Base-by-base conservation (phyloP, 2,888 invertebrate species). In the Celastrina argiolus region DNA sequence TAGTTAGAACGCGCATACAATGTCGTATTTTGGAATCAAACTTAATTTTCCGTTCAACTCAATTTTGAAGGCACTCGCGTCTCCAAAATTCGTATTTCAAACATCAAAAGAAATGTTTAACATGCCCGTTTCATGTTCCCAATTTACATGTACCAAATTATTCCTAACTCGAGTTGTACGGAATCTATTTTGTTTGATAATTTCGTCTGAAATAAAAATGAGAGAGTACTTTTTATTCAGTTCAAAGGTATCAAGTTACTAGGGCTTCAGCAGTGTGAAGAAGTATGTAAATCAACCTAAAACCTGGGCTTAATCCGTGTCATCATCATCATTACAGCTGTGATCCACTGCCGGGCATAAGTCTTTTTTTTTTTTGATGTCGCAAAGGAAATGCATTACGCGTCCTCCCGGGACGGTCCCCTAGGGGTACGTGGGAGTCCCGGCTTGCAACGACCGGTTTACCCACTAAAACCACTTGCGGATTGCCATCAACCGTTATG, bases 1-100 rank as follows among this genome's bases (percentile, higher is more conserved):
- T n/a, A n/a, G n/a, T n/a, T n/a, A n/a, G n/a, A n/a, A n/a, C n/a
- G n/a, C n/a, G n/a, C n/a, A n/a, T n/a, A n/a, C n/a, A n/a, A 16
- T 18, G 39, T 16, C 22, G 22, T 61, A 39, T 61, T 61, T 61
- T 36, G 10, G 59, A 59, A 59, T 59, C 36, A 18, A 61, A 61
- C 61, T 39, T 26, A 61, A 61, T 61, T 61, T 61, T 12, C 39
- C 1, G 34, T 36, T 39, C 61, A 61, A 61, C 39, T 61, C 36
- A 61, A 61, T 36, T 61, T 61, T 36, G 36, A 6, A 61, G 34
- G 61, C 61, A 36, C 36, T 34, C 36, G 39, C 39, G 6, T 58
- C 34, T 51, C 12, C 10, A 36, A 39, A 61, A 61, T 18, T 61
- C 61, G 36, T 31, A 39, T 61, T 36, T 61, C 61, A 36, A 61